These are phyloP conservation scores for Amphiprion percula DNA, from an alignment of 2,113 vertebrate species.

Conservation along the genomic window DNA sequence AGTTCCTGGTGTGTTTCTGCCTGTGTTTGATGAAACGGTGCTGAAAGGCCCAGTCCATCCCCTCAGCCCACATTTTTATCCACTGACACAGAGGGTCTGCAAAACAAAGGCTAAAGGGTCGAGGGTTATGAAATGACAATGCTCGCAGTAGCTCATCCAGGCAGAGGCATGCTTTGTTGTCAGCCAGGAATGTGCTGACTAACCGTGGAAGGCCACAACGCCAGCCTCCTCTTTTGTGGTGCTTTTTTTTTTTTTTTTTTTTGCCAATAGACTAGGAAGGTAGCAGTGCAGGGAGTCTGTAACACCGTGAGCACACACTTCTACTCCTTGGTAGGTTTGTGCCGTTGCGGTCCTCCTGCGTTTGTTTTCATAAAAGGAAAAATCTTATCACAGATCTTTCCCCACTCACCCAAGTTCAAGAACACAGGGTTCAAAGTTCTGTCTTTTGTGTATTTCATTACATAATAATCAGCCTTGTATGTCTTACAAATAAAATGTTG, in stretches of 20 bases:
- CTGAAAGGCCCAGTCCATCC: slow-evolving; percentile 65
- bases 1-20: slow-evolving; percentile 11
- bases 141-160: slow-evolving; percentile 69
- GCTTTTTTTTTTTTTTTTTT: slow-evolving; percentile 61
- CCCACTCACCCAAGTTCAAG: slow-evolving; percentile 60
- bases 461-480: slow-evolving; percentile 50
- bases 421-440: slow-evolving; percentile 66
- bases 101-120: slow-evolving; percentile 67
- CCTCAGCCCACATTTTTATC: slow-evolving; percentile 66
- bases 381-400: slow-evolving; percentile 59
- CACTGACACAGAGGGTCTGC: slow-evolving; percentile 58
- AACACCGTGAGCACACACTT: background rate
- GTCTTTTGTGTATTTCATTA: slow-evolving; percentile 67
- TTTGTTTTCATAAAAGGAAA: slow-evolving; percentile 60
- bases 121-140: slow-evolving; percentile 78
- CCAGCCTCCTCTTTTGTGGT: slow-evolving; percentile 73
- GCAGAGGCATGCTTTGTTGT: slow-evolving; percentile 82
- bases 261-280: slow-evolving; percentile 55
- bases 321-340: slow-evolving; percentile 15
- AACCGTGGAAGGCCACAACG: slow-evolving; percentile 70
- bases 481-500: background rate
- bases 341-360: background rate
- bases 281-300: slow-evolving; percentile 42
- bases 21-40: slow-evolving; percentile 57
- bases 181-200: slow-evolving; percentile 85